A percentile compares a stretch with the other conserved stretches of the same genome.
Evolutionary conservation across 2,797 vertebrate species (phyloP).

Genomic region (Chloroceryle amazona): DNA sequence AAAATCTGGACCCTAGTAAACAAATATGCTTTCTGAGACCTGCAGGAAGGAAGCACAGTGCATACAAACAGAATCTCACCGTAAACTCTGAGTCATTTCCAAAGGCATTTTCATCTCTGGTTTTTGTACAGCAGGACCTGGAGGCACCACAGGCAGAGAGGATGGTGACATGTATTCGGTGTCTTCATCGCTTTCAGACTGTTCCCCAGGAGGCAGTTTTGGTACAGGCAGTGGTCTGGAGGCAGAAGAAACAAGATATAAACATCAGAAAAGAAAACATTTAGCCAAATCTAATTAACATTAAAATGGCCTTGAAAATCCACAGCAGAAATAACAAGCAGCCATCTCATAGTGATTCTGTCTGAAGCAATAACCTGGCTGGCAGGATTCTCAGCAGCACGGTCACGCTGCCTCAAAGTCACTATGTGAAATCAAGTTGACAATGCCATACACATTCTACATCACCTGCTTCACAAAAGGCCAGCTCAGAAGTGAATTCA

Average conservation of each 20-base stretch:
- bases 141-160: conserved; percentile 87
- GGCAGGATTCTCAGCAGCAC: neutral
- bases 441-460: neutral
- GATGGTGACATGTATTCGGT: conserved; percentile 96
- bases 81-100: conserved; percentile 75
- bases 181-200: conserved; percentile 90
- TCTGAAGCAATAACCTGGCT: neutral
- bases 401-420: neutral
- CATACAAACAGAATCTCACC: conserved; percentile 58
- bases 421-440: neutral
- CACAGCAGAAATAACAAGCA: neutral
- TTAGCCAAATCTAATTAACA: neutral
- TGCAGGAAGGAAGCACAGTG: neutral
- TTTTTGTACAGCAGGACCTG: conserved; percentile 75
- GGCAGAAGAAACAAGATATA: neutral
- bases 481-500: neutral
- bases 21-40: neutral
- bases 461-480: neutral
- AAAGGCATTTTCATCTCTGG: conserved; percentile 75
- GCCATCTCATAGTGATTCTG: neutral
- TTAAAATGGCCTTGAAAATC: neutral
- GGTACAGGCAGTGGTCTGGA: conserved; percentile 84
- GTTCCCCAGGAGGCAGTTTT: conserved; percentile 85
- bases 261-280: neutral
- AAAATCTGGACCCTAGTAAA: neutral